These are phyloP conservation scores for Tryphoninae sp. DNA, from an alignment of 2,888 invertebrate genomes.

Conservation along the genomic window DNA sequence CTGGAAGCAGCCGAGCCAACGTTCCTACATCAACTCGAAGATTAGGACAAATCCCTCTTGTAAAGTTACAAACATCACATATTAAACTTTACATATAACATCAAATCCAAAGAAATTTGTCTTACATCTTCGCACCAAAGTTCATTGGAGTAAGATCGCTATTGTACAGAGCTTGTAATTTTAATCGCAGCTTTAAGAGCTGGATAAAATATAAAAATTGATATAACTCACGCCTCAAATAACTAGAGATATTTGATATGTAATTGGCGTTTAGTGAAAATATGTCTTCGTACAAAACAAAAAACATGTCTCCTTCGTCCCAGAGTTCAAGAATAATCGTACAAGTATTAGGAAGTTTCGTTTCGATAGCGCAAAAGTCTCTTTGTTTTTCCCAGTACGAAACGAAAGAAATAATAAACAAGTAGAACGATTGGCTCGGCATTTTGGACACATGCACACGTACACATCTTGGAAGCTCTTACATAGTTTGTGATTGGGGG, in stretches of 20 bases:
- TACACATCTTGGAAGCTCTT: constrained; percentile 76
- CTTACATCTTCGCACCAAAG: constrained; percentile 8
- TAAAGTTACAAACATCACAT: constrained; percentile 23
- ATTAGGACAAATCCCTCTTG: background rate
- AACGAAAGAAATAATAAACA: constrained; percentile 43
- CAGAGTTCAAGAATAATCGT: background rate
- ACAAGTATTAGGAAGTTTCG: constrained; percentile 9
- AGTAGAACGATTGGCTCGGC: constrained; percentile 73
- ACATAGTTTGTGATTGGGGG: constrained; percentile 68
- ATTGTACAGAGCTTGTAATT: background rate
- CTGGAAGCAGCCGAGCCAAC: constrained; percentile 77
- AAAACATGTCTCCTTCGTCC: background rate
- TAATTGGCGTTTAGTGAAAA: constrained; percentile 64
- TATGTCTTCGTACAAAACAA: constrained; percentile 7
- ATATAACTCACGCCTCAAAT: constrained; percentile 64
- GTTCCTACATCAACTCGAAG: constrained; percentile 35
- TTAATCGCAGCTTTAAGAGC: constrained; percentile 34
- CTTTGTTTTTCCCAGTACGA: background rate
- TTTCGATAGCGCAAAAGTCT: constrained; percentile 36
- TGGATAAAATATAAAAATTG: constrained; percentile 53
- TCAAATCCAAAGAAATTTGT: constrained; percentile 21
- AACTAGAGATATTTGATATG: constrained; percentile 73
- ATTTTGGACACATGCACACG: constrained; percentile 70
- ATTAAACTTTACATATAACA: constrained; percentile 32
- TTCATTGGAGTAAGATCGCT: background rate